These are phyloP conservation scores for Dendroctonus ponderosae DNA, from an alignment of 1,140 invertebrate species.

Conservation along the genomic window DNA sequence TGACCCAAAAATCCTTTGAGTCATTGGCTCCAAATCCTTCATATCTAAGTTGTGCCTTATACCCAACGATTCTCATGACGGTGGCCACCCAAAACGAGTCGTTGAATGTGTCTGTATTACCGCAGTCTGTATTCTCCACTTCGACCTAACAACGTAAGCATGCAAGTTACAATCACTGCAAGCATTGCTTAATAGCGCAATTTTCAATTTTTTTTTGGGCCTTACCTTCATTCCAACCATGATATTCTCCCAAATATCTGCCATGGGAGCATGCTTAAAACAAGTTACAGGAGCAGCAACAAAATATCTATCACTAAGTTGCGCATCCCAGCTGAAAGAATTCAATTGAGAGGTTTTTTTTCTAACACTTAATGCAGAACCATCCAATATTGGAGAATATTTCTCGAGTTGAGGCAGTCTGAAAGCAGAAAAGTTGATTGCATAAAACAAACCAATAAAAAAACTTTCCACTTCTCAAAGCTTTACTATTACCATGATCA, in stretches of 20 bases:
- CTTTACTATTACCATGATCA: neutral
- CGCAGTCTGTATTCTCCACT: constrained; percentile 87
- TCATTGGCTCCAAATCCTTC: constrained; percentile 89
- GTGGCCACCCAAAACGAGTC: constrained; percentile 95
- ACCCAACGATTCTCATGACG: constrained; percentile 86
- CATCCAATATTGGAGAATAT: constrained; percentile 48
- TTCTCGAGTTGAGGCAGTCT: constrained; percentile 31
- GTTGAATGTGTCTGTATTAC: constrained; percentile 72
- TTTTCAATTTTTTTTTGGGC: neutral
- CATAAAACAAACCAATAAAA: too few species aligned
- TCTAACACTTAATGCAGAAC: constrained; percentile 52
- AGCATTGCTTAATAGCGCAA: neutral
- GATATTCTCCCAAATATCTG: constrained; percentile 91
- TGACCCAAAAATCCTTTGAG: constrained; percentile 94
- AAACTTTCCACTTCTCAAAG: too few species aligned
- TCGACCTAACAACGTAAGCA: constrained; percentile 58
- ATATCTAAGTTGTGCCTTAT: constrained; percentile 88
- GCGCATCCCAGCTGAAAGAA: constrained; percentile 80
- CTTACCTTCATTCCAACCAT: constrained; percentile 85
- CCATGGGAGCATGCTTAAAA: constrained; percentile 88
- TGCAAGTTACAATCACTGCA: constrained; percentile 1
- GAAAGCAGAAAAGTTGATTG: neutral
- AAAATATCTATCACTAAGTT: constrained; percentile 73
- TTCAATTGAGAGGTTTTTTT: constrained; percentile 62
- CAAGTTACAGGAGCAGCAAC: constrained; percentile 84